Conservation (phyloP, 2,113 vertebrate species). For the Anoura caudifer region DNA sequence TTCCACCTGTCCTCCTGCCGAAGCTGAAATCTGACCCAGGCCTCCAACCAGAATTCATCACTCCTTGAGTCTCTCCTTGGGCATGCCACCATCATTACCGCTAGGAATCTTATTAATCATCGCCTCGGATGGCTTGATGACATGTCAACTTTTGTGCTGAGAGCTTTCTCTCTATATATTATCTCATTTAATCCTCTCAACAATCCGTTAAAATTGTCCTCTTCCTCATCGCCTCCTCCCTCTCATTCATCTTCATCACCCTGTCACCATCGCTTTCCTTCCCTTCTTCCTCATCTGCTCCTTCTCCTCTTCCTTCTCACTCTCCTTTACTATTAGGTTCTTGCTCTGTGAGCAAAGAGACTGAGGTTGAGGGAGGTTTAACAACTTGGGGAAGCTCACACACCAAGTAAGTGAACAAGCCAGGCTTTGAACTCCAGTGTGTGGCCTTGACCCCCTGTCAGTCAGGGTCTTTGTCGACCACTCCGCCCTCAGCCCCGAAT, state of each 20-base stretch:
- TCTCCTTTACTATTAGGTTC: background rate
- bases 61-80: background rate
- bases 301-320: background rate
- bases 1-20: background rate
- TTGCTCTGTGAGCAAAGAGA: background rate
- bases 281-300: too few species aligned
- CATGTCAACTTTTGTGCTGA: background rate
- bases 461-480: background rate
- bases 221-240: background rate
- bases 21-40: background rate
- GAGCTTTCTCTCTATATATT: background rate
- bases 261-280: too few species aligned
- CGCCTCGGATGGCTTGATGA: background rate
- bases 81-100: background rate
- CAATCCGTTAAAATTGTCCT: background rate
- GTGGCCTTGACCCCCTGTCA: background rate
- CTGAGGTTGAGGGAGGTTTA: background rate
- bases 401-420: background rate
- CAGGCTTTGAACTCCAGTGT: background rate
- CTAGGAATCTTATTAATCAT: background rate
- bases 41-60: background rate
- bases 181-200: background rate
- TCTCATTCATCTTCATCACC: background rate
- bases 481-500: accelerated
- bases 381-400: background rate